These are phyloP conservation scores for Aplocera efformata DNA, from an alignment of 2,888 invertebrate genomes.

Conservation along the genomic window DNA sequence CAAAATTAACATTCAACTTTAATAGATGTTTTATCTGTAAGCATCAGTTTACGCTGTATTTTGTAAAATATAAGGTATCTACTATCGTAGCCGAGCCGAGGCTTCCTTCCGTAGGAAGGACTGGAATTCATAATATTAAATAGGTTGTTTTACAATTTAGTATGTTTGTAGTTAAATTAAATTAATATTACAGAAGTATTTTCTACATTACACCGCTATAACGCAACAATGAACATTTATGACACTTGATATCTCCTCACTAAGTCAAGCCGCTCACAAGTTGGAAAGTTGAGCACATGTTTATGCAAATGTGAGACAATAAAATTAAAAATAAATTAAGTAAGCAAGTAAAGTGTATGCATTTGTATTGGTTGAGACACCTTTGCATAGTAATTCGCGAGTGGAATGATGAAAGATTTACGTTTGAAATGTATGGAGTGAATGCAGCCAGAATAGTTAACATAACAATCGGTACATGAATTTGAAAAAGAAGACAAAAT, in stretches of 20 bases:
- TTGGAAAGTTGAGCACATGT: constrained; percentile 24
- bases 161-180: constrained; percentile 2
- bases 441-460: no score
- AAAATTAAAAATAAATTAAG: constrained; percentile 20
- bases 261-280: constrained; percentile 27
- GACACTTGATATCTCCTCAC: constrained; percentile 25
- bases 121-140: no score
- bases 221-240: constrained; percentile 17
- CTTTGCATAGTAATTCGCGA: constrained; percentile 3
- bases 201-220: constrained; percentile 12
- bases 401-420: not conserved
- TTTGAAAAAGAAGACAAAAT: no score
- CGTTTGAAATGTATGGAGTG: no score
- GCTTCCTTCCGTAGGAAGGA: no score
- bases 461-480: no score
- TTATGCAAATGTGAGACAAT: constrained; percentile 24
- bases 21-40: no score
- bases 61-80: no score
- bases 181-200: constrained; percentile 15
- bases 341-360: constrained; percentile 10
- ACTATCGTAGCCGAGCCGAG: no score
- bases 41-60: no score
- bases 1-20: no score
- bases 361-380: not conserved
- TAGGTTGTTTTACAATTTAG: not conserved